Evolutionary conservation across 1,140 invertebrate species (phyloP), one percentile per base, ranked within the genome.

Genomic region (Potamilus streckersoni): DNA sequence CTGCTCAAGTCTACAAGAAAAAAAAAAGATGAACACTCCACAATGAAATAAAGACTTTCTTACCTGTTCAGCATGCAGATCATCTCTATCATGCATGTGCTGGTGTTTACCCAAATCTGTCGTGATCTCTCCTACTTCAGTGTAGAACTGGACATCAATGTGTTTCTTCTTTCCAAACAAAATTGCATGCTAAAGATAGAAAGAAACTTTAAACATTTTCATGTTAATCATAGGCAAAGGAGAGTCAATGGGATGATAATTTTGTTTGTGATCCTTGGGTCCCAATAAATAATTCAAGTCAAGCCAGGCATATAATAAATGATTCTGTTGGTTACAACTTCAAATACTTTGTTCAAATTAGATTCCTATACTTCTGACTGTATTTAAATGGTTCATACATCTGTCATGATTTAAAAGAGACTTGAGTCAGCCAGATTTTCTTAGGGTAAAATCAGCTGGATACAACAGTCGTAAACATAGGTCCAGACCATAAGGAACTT

Each of bases 101-200:
- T 99, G 97, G 91, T 99, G 97, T 90, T 99, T 99, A 61, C 98
- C 98, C 74, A 99, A 91, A 93, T 99, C 98, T 2, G 98, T 99
- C 0, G 97, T 99, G 62, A 99, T 98, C 91, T 99, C 98, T 84
- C 98, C 98, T 69, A 99, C 98, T 91, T 99, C 98, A 0, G 98
- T 99, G 89, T 99, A 99, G 91, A 99, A 99, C 88, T 99, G 98
- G 6, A 99, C 97, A 91, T 99, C 98, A 12, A 96, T 93, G 86
- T 99, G 98, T 87, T 99, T 99, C 91, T 99, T 99, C 90, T 99
- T 99, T 77, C 97, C 97, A 93, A 98, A 99, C 95, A 99, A 95
- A 78, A 99, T 99, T 55, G 97, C 97, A 90, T 99, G 96, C 93
- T 95, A 83, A 12, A 86, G 88, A 82, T 59, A 71, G 66, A 38